These are phyloP conservation scores for Phrynocephalus forsythii DNA, from an alignment of 2,797 vertebrate species.

Conservation along the genomic window DNA sequence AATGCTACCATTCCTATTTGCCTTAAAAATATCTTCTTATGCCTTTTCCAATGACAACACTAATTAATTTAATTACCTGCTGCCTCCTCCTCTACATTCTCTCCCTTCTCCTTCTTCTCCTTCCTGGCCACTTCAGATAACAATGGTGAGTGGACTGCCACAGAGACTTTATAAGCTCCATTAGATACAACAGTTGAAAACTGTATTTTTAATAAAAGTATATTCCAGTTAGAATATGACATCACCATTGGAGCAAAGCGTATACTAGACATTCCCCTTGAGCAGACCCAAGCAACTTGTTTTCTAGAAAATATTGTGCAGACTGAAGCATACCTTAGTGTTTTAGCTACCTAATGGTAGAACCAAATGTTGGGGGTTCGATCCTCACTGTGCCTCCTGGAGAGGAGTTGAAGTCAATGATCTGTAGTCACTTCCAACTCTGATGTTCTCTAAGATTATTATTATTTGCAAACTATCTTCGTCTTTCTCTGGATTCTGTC, in stretches of 20 bases:
- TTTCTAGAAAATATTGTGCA: background rate
- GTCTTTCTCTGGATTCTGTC: no score
- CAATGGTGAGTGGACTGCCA: background rate
- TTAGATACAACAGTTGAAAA: background rate
- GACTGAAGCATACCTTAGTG: background rate
- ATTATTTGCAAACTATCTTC: no score
- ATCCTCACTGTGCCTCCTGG: no score
- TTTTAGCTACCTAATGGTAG: no score
- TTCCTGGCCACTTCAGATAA: background rate
- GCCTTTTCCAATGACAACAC: background rate
- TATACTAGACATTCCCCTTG: background rate
- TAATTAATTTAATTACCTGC: background rate
- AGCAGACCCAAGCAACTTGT: background rate
- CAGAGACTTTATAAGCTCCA: background rate
- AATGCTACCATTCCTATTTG: background rate
- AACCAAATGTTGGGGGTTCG: no score
- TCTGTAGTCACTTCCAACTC: no score
- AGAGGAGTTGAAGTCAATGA: no score
- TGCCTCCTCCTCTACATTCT: background rate
- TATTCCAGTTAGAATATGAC: background rate
- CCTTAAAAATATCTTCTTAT: background rate
- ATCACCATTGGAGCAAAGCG: background rate
- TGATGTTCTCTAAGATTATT: no score
- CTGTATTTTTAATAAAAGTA: background rate
- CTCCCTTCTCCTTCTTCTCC: background rate